Evolutionary conservation across 1,140 invertebrate genomes (phyloP).

Genomic region (Papilio glaucus): DNA sequence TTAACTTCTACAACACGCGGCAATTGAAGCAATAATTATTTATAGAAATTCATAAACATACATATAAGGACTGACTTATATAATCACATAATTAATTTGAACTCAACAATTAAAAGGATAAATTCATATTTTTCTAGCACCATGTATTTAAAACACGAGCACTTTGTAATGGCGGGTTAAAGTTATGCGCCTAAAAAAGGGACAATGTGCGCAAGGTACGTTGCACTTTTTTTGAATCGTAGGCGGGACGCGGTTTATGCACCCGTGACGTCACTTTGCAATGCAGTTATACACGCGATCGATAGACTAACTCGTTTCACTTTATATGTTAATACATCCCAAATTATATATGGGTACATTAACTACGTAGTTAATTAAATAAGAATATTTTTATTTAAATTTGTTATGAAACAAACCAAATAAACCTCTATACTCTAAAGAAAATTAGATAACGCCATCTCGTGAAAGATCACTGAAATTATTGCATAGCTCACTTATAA

Average conservation of each 20-base stretch:
- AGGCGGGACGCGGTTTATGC: constrained; percentile 52
- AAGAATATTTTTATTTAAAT: too few species aligned
- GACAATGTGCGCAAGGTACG: constrained; percentile 28
- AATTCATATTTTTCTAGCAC: background rate
- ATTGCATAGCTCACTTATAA: background rate
- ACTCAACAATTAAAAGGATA: too few species aligned
- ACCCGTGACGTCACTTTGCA: constrained; percentile 60
- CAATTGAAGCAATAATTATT: constrained; percentile 12
- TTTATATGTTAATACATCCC: background rate
- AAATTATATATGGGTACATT: background rate
- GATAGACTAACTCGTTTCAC: background rate
- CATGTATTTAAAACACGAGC: background rate
- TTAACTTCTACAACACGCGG: background rate
- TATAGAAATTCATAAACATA: background rate
- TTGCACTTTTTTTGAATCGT: constrained; percentile 33
- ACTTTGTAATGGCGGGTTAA: constrained; percentile 8
- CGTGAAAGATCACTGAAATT: background rate
- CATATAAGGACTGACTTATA: background rate
- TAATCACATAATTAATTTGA: too few species aligned
- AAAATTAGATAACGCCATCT: background rate
- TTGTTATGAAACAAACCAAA: too few species aligned
- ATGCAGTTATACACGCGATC: constrained; percentile 45
- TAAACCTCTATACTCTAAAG: background rate
- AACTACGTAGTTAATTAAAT: too few species aligned
- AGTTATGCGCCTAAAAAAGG: constrained; percentile 6